phyloP scores from a whole-genome alignment of 2,888 invertebrate species.

The Anoplius nigerrimus region DNA sequence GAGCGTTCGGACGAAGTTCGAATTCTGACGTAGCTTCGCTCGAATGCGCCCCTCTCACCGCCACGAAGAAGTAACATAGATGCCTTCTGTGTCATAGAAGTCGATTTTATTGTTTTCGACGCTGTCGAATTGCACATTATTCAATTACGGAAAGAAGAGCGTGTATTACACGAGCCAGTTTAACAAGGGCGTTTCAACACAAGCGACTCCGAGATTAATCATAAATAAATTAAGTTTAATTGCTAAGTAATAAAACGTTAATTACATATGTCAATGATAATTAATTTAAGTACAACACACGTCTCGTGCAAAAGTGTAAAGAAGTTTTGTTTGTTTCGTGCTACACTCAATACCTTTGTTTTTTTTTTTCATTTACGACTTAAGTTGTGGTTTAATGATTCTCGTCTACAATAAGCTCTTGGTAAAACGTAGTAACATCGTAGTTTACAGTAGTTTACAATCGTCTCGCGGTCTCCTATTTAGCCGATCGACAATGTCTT shows the following conservation, averaged over 20 bases:
- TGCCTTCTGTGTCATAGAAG: constrained; percentile 20
- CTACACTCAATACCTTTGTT: constrained; percentile 73
- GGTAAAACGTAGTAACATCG: constrained; percentile 75
- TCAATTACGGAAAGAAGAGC: constrained; percentile 5
- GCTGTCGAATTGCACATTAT: constrained; percentile 37
- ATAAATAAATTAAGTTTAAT: constrained; percentile 74
- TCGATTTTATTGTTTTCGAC: constrained; percentile 30
- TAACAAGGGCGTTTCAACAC: constrained; percentile 62
- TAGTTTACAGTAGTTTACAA: constrained; percentile 75
- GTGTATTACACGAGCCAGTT: constrained; percentile 12
- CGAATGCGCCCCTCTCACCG: not conserved
- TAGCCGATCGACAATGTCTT: constrained; percentile 61
- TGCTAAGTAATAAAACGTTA: constrained; percentile 73
- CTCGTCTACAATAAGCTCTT: constrained; percentile 75
- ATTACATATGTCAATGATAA: constrained; percentile 72
- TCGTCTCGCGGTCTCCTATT: constrained; percentile 47
- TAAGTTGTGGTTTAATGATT: constrained; percentile 71
- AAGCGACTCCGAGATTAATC: constrained; percentile 64
- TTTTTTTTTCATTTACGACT: constrained; percentile 53
- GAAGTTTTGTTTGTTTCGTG: constrained; percentile 71
- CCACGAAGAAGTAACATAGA: constrained; percentile 13
- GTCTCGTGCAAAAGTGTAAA: constrained; percentile 75
- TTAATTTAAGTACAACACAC: constrained; percentile 73
- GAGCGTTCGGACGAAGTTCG: too few relatives aligned
- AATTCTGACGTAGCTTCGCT: too few relatives aligned